phyloP scores from a whole-genome alignment of 2,113 vertebrate species.

The Poeciliopsis prolifica region DNA sequence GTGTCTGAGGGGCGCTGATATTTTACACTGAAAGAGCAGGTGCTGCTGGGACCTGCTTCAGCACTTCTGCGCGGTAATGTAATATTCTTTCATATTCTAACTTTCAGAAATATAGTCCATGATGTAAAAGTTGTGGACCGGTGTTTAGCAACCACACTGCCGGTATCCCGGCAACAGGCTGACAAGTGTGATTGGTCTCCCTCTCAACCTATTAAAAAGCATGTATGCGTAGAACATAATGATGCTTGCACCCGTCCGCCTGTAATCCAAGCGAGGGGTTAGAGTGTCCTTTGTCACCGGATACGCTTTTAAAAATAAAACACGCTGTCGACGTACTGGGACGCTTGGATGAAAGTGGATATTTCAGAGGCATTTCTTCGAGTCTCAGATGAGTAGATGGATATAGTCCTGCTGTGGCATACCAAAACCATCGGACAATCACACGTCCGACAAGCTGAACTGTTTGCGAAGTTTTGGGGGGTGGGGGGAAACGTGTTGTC shows the following conservation, averaged over 20 bases:
- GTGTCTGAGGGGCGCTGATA: constrained; percentile 42
- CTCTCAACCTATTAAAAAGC: constrained; percentile 81
- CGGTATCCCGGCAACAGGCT: constrained; percentile 77
- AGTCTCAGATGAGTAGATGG: constrained; percentile 65
- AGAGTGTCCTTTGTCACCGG: constrained; percentile 86
- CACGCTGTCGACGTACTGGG: constrained; percentile 76
- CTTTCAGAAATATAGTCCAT: constrained; percentile 96
- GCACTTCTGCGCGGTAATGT: constrained; percentile 87
- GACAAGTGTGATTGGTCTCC: constrained; percentile 82
- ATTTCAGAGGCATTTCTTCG: constrained; percentile 74
- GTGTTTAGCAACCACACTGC: constrained; percentile 84
- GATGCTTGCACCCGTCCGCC: constrained; percentile 80
- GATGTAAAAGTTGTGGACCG: constrained; percentile 92
- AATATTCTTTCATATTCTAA: constrained; percentile 87
- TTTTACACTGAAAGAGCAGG: constrained; percentile 80
- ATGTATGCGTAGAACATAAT: constrained; percentile 75
- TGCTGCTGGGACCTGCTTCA: constrained; percentile 82
- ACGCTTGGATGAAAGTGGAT: constrained; percentile 78
- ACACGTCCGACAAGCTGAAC: constrained; percentile 31
- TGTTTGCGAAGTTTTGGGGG: neutral
- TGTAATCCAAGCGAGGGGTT: constrained; percentile 88
- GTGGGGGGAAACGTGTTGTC: neutral
- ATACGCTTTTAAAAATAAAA: constrained; percentile 92
- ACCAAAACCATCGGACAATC: constrained; percentile 57
- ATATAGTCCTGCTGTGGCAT: constrained; percentile 58